Evolutionary conservation across 1,140 invertebrate genomes (phyloP).

Genomic region (Cyphomyrmex costatus): DNA sequence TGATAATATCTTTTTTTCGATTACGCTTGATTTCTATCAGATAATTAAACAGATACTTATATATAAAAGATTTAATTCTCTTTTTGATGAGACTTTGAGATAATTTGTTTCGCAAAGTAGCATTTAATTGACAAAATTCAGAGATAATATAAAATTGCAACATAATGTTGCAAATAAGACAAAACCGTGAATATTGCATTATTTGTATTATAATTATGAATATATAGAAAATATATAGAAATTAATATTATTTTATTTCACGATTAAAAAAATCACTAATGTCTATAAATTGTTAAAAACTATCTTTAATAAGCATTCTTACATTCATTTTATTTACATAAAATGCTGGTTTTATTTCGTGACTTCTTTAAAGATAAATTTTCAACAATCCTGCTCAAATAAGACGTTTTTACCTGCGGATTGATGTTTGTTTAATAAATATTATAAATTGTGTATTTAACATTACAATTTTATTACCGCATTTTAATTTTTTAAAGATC

Average conservation of each 20-base stretch:
- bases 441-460: too few relatives aligned
- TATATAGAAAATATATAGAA: background rate
- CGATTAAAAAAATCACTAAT: background rate
- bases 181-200: background rate
- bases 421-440: too few relatives aligned
- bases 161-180: background rate
- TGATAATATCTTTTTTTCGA: background rate
- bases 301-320: background rate
- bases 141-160: conserved; percentile 5
- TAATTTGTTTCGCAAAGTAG: background rate
- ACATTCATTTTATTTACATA: background rate
- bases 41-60: conserved; percentile 2
- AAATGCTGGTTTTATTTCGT: background rate
- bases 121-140: background rate
- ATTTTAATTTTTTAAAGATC: background rate
- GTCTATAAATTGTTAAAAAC: background rate
- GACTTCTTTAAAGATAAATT: background rate
- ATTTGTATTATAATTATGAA: background rate
- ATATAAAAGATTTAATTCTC: background rate
- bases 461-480: background rate
- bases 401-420: background rate
- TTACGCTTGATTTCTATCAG: conserved; percentile 7
- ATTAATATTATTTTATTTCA: background rate
- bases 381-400: background rate
- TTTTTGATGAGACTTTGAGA: background rate